Evolutionary conservation across 2,113 vertebrate species (phyloP).

Genomic region (Neotoma lepida): DNA sequence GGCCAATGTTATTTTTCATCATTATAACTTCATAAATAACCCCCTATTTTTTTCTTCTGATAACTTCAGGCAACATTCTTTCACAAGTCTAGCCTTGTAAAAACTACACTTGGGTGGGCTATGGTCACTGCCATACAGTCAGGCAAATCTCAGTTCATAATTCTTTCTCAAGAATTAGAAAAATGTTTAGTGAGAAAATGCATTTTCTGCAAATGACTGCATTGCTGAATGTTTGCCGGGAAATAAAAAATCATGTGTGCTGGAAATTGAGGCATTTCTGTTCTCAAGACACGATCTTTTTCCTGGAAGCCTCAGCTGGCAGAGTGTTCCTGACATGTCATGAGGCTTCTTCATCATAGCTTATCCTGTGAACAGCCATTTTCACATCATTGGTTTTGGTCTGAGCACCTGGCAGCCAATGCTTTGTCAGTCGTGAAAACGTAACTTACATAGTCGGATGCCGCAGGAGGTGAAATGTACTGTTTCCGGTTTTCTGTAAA

Average conservation of each 20-base stretch:
- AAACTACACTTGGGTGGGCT: conserved; percentile 76
- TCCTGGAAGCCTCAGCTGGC: conserved; percentile 59
- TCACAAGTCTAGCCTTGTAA: conserved; percentile 70
- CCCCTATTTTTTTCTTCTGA: conserved; percentile 66
- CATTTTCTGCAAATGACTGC: conserved; percentile 63
- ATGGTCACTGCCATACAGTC: conserved; percentile 51
- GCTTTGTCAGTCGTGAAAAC: conserved; percentile 19
- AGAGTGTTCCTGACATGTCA: conserved; percentile 18
- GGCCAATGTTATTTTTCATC: conserved; percentile 21
- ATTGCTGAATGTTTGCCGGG: conserved; percentile 58
- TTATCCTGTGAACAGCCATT: conserved; percentile 33
- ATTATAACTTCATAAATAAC: conserved; percentile 72
- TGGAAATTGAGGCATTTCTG: conserved; percentile 47
- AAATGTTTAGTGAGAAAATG: conserved; percentile 69
- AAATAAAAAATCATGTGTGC: conserved; percentile 66
- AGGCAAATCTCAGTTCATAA: conserved; percentile 64
- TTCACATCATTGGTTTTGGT: conserved; percentile 38
- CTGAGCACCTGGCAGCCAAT: conserved; percentile 39
- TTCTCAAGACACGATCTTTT: conserved; percentile 62
- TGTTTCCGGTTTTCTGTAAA: neutral
- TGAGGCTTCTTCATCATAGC: conserved; percentile 6
- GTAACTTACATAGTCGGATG: neutral
- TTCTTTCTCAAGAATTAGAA: conserved; percentile 68
- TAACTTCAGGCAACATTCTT: conserved; percentile 70
- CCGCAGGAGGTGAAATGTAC: neutral